Base-by-base conservation (phyloP, 2,888 invertebrate genomes). In the Synanthedon myopaeformis region DNA sequence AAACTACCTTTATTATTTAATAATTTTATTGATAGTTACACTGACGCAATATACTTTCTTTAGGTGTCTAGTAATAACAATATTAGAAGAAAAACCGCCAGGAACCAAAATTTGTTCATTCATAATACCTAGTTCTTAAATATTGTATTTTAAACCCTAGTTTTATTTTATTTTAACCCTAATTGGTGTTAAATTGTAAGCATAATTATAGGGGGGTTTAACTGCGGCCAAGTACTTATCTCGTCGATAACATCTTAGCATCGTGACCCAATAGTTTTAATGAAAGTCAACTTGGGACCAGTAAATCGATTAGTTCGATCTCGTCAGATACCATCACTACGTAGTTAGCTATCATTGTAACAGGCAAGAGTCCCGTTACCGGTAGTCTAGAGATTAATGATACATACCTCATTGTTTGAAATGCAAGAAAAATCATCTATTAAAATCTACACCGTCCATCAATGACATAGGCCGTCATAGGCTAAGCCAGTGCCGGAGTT, bases 341-440 rank as follows among this genome's bases (percentile, higher is more conserved):
- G 69, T 77, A 76, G 82, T 79, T 74, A 79, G 73, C 74, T 70
- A 82, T 80, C 79, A 78, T 75, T 79, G 81, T 78, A 69, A 61
- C 56, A 42, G 55, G 52, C 55, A 55, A 53, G 55, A 54, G 59
- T 61, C 60, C 75, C 67, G 75, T 74, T 77, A 75, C 79, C 82
- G 71, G 82, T 82, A 83, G 82, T 75, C 69, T 59, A 57, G 67
- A 82, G 82, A 84, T 84, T 82, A 78, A 83, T 84, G 82, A 81
- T 80, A 78, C 63, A 58, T 64, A 57, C 55, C 55, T 76, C 72
- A 76, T 81, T 79, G 79, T 82, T 79, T 82, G 76, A 72, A 76
- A 78, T 73, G 70, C 70, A 64, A 77, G 73, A 80, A 82, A 79
- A 82, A 76, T 78, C 73, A 70, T 73, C 70, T 74, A 75, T 76